Base-by-base conservation (phyloP, 2,888 invertebrate species). In the Yponomeuta sedellus region DNA sequence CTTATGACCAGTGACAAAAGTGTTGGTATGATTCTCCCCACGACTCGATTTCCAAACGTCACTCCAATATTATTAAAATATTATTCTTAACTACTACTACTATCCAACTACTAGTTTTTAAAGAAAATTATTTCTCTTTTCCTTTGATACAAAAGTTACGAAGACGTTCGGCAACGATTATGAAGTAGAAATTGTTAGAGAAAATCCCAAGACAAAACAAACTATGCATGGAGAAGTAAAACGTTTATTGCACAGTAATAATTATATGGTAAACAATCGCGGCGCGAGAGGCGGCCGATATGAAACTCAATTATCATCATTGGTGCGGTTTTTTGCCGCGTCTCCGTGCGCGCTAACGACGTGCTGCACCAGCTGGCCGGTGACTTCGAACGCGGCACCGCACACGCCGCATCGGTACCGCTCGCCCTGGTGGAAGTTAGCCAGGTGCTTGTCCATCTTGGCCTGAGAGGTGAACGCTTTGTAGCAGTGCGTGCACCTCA, bases 381-480 rank as follows among this genome's bases (percentile, higher is more conserved):
- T 8, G 22, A 10, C 20, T 12, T 22, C 11, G 44, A 65, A 40
- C 12, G 2, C 20, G 10, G 40, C 40, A 2, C 28, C 22, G 65
- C 65, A 65, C 59, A 61, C 44, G 20, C 20, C 16, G 25, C 65
- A 65, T 8, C 10, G 11, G 16, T 39, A 44, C 44, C 10, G 10
- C 20, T 12, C 12, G 22, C 12, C 61, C 16, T n/a, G 39, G 67
- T 82, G 83, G 39, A 72, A 74, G 64, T 76, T 80, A n/a, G 67
- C 67, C 64, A 78, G 67, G 70, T 85, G 85, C 16, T 74, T 73
- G 34, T 66, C 66, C 19, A 83, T 71, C 44, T 72, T 73, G n/a
- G 69, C 66, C 40, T 71, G 70, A 11, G 77, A 75, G 4, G 75
- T 70, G 66, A 83, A 80, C 16, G 78, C 74, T 71, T 82, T 83